A percentile compares a stretch with the other conserved stretches of the same genome.
Conservation (phyloP, 2,797 vertebrate species). For the Sebastes taczanowskii region DNA sequence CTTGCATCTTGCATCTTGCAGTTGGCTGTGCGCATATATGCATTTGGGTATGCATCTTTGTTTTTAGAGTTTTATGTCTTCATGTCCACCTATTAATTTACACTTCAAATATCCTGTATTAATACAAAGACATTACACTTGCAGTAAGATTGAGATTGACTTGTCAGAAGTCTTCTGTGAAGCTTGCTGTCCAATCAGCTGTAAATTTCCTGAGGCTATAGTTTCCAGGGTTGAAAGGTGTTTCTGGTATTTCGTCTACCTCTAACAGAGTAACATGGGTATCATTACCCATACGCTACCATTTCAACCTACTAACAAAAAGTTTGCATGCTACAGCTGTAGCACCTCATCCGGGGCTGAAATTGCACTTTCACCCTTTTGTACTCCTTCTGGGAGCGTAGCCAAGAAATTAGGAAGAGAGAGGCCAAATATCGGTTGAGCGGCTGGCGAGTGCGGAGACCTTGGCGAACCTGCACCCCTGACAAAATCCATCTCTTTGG, state of each 20-base stretch:
- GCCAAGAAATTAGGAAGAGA: constrained; percentile 15
- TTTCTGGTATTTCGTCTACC: background rate
- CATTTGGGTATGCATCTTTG: background rate
- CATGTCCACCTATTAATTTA: background rate
- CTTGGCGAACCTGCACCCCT: background rate
- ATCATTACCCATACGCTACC: no score
- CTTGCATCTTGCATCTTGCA: background rate
- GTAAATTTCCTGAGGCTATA: background rate
- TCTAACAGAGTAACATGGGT: no score
- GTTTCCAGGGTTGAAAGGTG: background rate
- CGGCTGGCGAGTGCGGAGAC: background rate
- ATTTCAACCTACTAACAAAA: background rate
- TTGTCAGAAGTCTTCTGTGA: background rate
- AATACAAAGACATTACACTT: background rate
- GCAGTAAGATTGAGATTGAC: background rate
- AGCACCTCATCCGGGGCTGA: background rate
- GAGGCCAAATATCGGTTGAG: background rate
- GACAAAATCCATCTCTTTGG: background rate
- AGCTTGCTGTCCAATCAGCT: no score
- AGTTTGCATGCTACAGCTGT: background rate
- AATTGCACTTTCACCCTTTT: background rate
- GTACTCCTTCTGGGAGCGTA: constrained; percentile 6
- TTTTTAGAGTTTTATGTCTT: background rate
- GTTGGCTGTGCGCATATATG: background rate
- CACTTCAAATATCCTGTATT: background rate